A percentile compares a stretch with the other conserved stretches of the same genome.
Conservation (phyloP, 2,888 invertebrate genomes). For the Formica aserva region DNA sequence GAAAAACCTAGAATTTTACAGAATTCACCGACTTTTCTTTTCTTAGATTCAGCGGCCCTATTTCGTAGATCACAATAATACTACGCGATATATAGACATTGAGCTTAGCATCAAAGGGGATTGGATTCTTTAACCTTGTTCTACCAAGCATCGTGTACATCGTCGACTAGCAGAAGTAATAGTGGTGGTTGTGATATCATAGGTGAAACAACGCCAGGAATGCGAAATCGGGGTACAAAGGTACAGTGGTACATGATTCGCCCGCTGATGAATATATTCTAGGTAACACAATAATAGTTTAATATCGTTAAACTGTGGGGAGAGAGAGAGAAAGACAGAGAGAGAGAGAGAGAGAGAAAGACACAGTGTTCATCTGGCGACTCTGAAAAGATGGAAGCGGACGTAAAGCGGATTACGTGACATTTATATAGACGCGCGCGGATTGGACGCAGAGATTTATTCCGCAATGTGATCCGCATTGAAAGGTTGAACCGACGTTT, state of each 20-base stretch:
- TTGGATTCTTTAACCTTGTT: slow-evolving; percentile 27
- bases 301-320: neutral
- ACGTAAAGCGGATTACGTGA: slow-evolving; percentile 2
- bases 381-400: slow-evolving; percentile 24
- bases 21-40: neutral
- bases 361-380: slow-evolving; percentile 5
- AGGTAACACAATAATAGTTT: neutral
- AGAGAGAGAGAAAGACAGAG: too few species aligned
- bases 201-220: neutral
- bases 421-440: neutral
- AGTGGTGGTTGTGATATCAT: slow-evolving; percentile 1
- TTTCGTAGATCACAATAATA: neutral
- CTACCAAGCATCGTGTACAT: neutral
- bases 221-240: neutral
- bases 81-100: neutral
- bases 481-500: slow-evolving; percentile 16
- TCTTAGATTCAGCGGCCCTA: neutral
- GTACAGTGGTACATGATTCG: neutral
- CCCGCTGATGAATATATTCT: neutral
- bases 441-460: neutral
- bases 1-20: neutral
- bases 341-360: neutral
- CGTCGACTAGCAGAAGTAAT: neutral
- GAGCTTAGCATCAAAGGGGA: neutral
- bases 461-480: neutral